Base-by-base conservation (phyloP, 2,888 invertebrate genomes). In the Clistopyga incitator region DNA sequence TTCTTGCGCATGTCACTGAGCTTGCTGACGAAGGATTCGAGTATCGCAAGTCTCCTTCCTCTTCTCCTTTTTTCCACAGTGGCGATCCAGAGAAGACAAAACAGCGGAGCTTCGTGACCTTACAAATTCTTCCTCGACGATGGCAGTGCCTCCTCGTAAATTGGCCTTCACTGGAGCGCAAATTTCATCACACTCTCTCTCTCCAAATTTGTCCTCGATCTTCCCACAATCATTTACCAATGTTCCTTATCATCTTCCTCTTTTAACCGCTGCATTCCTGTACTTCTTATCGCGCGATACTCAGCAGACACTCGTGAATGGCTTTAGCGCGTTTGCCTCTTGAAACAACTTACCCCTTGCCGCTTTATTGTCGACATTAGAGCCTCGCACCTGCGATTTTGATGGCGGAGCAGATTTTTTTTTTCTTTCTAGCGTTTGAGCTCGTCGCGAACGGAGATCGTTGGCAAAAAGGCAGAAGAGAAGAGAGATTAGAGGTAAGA, bases 401-500 rank as follows among this genome's bases (percentile, higher is more conserved):
- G 15, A 42, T 15, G 13, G 3, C 13, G 13, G 45, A 1, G 13
- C 3, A 45, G 10, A 47, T 47, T 47, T 47, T 13, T 1, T 15
- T 45, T 45, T 4, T 13, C 0, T 15, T 47, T 47, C 15, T 15
- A 3, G 13, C 47, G 15, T 18, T 50, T 18, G 6, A 50, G 50
- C n/a, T n/a, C 1, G 2, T 45, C 2, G 13, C 23, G 61, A 29
- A 18, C 18, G 23, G 64, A 71, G 11, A 71, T 65, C n/a, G 64
- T 54, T 74, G 42, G 59, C 70, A 71, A 64, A 77, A 81, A 75
- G 29, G 59, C n/a, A 56, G 38, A 71, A 38, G 47, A 18, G 64
- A 50, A 74, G 15, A 74, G 15, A 42, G 34, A 71, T 88, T 87
- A 88, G 84, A 90, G 89, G 85, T 88, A 90, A 77, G 90, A 89